Percentiles rank a stretch among this genome's conserved stretches.
Evolutionary conservation across 2,888 invertebrate species (phyloP).

Genomic region (Phortica okadai): DNA sequence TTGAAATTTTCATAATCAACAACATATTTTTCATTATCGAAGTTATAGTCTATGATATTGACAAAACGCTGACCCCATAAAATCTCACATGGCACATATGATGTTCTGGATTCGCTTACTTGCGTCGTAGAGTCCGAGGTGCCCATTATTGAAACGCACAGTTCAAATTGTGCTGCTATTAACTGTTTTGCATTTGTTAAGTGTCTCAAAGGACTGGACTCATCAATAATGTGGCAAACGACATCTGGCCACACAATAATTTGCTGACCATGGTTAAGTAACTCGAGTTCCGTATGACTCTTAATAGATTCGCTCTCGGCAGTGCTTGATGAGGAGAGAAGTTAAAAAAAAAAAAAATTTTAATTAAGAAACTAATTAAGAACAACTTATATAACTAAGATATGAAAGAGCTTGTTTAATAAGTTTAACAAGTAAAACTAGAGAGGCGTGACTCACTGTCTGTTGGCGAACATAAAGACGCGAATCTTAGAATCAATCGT

Average conservation of each 20-base stretch:
- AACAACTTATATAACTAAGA: not conserved
- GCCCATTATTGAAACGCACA: constrained; percentile 89
- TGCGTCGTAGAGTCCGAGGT: constrained; percentile 87
- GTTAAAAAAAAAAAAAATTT: too few species aligned
- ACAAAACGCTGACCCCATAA: constrained; percentile 90
- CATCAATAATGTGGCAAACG: constrained; percentile 88
- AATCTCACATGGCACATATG: constrained; percentile 88
- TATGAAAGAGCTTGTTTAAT: not conserved
- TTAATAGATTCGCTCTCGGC: constrained; percentile 85
- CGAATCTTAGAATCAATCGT: constrained; percentile 87
- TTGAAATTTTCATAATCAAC: constrained; percentile 75
- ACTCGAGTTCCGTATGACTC: constrained; percentile 83
- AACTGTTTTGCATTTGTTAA: constrained; percentile 85
- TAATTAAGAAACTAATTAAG: not conserved
- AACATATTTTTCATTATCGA: constrained; percentile 79
- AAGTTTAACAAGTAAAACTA: not conserved
- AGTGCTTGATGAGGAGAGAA: constrained; percentile 57
- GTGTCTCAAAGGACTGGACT: constrained; percentile 86
- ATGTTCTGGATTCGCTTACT: constrained; percentile 84
- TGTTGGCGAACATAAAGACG: constrained; percentile 77
- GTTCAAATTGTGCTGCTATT: constrained; percentile 85
- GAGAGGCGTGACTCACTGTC: constrained; percentile 59
- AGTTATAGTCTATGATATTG: constrained; percentile 80
- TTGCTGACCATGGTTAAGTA: constrained; percentile 81
- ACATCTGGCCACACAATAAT: constrained; percentile 92